A percentile compares a stretch with the other conserved stretches of the same genome.
Conservation (phyloP, 2,113 vertebrate species). For the Brachyhypopomus gauderio region DNA sequence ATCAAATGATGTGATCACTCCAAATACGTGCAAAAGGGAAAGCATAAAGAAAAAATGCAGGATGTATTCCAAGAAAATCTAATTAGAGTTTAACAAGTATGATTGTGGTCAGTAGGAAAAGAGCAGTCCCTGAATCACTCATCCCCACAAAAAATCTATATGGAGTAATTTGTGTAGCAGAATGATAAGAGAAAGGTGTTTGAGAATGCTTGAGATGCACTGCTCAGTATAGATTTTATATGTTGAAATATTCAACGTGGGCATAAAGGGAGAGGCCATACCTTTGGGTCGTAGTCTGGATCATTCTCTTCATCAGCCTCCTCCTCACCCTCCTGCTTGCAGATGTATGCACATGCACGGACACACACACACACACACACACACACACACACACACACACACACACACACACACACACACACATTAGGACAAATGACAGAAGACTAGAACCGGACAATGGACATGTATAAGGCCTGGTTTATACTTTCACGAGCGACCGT, state of each 20-base stretch:
- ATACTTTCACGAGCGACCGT: too few relatives aligned
- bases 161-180: too few relatives aligned
- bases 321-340: conserved; percentile 92
- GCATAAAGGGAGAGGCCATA: conserved; percentile 51
- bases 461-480: too few relatives aligned
- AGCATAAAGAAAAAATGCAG: neutral
- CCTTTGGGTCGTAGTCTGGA: conserved; percentile 96
- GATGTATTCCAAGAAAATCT: neutral
- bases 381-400: too few relatives aligned
- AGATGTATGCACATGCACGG: neutral
- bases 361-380: neutral
- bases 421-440: neutral
- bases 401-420: conserved; percentile 13
- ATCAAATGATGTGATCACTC: too few relatives aligned
- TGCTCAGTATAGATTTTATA: conserved; percentile 64
- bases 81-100: neutral
- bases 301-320: conserved; percentile 99
- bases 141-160: too few relatives aligned
- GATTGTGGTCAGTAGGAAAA: neutral
- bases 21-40: neutral
- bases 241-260: conserved; percentile 57
- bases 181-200: neutral
- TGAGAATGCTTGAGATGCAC: conserved; percentile 61
- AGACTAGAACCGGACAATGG: neutral
- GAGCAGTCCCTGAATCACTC: too few relatives aligned